Evolutionary conservation across 37 sponge, comb jelly and placozoan species (phyloP).

Genomic region (Aplysina aerophoba): DNA sequence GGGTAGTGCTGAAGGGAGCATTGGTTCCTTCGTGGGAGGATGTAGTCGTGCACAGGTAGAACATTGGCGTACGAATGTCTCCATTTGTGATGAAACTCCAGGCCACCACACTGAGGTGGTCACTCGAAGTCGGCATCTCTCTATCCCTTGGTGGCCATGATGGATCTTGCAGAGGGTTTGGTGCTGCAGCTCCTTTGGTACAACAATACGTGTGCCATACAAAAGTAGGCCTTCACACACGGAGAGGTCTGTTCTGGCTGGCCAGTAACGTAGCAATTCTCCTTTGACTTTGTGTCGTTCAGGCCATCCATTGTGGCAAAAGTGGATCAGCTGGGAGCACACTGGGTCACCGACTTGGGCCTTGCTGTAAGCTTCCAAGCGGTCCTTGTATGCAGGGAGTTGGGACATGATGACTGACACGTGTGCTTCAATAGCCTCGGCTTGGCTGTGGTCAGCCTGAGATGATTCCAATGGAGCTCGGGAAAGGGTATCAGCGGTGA

Average conservation of each 20-base stretch:
- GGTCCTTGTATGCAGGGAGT: neutral
- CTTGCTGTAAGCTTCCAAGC: neutral
- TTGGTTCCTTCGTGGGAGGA: neutral
- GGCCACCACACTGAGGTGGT: slow-evolving; percentile 20
- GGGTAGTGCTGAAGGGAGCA: neutral
- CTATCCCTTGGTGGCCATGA: slow-evolving; percentile 17
- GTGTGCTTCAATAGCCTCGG: neutral
- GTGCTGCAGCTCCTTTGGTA: neutral
- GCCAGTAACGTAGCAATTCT: neutral
- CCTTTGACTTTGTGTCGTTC: neutral
- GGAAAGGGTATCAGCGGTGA: slow-evolving; percentile 15
- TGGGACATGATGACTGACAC: neutral
- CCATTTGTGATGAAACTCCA: neutral
- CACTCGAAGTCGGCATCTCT: neutral
- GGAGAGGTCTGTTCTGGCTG: no score
- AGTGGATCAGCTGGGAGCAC: neutral
- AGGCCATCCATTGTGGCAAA: slow-evolving; percentile 7
- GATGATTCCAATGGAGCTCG: no score
- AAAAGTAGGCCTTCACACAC: neutral
- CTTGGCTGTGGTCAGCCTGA: no score
- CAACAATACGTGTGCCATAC: neutral
- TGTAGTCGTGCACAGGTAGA: neutral
- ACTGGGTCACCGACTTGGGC: neutral
- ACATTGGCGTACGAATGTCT: neutral
- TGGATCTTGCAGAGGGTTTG: slow-evolving; percentile 13